phyloP scores from a whole-genome alignment of 2,113 vertebrate species.

The Willisornis vidua region DNA sequence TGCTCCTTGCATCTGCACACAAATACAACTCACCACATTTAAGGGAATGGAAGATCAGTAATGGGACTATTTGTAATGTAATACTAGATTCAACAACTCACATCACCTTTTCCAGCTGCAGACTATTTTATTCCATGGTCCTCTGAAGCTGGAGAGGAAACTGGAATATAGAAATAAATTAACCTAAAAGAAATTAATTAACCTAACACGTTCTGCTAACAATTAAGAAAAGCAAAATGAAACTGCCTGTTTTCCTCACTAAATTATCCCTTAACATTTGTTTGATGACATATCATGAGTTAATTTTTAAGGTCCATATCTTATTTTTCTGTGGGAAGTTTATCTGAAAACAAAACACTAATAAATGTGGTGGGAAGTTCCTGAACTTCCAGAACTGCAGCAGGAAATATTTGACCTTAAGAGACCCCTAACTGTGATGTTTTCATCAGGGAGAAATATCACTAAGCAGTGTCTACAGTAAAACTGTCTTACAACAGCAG shows the following conservation, averaged over 20 bases:
- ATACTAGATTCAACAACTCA: not conserved
- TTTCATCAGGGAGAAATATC: conserved; percentile 57
- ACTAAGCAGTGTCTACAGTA: conserved; percentile 39
- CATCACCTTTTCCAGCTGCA: not conserved
- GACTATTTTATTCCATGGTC: not conserved
- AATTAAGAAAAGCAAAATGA: not conserved
- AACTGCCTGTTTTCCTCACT: not conserved
- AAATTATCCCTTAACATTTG: not conserved
- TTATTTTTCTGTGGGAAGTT: conserved; percentile 6
- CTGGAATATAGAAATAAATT: not conserved
- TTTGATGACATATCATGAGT: not conserved
- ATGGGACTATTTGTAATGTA: not conserved
- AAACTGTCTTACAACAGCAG: conserved; percentile 57
- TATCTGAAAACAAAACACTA: conserved; percentile 33
- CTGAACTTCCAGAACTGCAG: conserved; percentile 53
- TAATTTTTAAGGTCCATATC: not conserved
- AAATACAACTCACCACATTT: not conserved
- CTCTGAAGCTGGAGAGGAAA: not conserved
- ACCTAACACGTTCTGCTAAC: not conserved
- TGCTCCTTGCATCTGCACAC: not conserved
- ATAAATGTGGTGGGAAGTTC: conserved; percentile 58
- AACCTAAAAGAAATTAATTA: not conserved
- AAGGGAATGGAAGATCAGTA: not conserved
- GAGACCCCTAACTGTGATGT: conserved; percentile 56
- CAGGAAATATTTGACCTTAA: conserved; percentile 61